A percentile compares a stretch with the other conserved stretches of the same genome.
Evolutionary conservation across 2,797 vertebrate genomes (phyloP).

Genomic region (Melanotaenia maccullochi): DNA sequence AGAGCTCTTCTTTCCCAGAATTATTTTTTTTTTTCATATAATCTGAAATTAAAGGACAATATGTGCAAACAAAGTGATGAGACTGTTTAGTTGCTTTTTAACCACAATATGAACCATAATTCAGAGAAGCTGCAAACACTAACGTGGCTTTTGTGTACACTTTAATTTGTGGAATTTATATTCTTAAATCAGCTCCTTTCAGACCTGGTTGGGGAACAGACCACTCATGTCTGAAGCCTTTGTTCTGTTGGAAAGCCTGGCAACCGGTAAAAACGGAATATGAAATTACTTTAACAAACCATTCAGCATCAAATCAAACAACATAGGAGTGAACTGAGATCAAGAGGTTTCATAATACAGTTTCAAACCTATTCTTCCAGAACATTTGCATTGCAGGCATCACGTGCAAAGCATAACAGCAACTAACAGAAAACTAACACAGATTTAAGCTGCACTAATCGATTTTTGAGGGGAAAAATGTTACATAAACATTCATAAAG

Average conservation of each 20-base stretch:
- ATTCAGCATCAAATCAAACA: conserved; percentile 21
- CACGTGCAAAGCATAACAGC: background rate
- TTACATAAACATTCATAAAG: conserved; percentile 19
- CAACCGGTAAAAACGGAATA: conserved; percentile 8
- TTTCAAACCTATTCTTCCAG: background rate
- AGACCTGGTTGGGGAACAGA: conserved; percentile 23
- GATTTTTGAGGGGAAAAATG: background rate
- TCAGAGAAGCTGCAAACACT: background rate
- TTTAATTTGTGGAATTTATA: conserved; percentile 26
- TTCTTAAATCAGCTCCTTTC: conserved; percentile 11
- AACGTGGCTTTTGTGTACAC: background rate
- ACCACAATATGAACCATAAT: conserved; percentile 10
- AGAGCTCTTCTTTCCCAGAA: conserved; percentile 38
- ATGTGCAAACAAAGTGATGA: conserved; percentile 10
- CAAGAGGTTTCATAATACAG: conserved; percentile 15
- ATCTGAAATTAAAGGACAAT: conserved; percentile 5
- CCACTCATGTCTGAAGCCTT: conserved; percentile 10
- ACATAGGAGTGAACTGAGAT: conserved; percentile 24
- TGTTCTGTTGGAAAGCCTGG: conserved; percentile 22
- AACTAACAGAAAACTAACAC: conserved; percentile 6
- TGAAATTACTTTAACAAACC: conserved; percentile 18
- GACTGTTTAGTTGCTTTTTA: conserved; percentile 18
- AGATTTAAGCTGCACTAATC: background rate
- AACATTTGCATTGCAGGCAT: conserved; percentile 5
- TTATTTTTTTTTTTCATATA: conserved; percentile 6